Base-by-base conservation (phyloP, 2,888 invertebrate genomes). In the Gastrophysa polygoni region DNA sequence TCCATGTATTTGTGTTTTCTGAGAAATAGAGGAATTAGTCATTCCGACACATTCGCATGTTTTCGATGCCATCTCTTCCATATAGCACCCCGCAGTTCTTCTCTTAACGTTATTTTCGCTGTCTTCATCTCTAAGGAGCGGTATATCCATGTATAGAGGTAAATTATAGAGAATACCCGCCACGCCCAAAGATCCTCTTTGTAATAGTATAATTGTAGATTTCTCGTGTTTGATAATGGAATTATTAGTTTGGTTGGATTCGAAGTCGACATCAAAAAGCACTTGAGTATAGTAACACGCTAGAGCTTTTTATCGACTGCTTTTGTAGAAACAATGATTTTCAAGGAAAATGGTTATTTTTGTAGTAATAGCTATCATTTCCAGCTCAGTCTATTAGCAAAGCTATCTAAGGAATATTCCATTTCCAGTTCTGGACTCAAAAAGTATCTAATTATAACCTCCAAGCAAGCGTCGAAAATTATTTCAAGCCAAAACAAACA, bases 101-200 rank as follows among this genome's bases (percentile, higher is more conserved):
- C 52, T 47, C 51, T 52, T 34, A 44, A 52, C 38, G 38, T 38
- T 38, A 38, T 38, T 59, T 59, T 52, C 44, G 52, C 48, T 32
- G 59, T 59, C 52, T 59, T 59, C 38, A 59, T 52, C 59, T 47
- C 52, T 46, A 29, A 59, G 59, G 47, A 59, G 47, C 59, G 59
- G 52, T 59, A n/a, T n/a, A 47, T 48, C 59, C 44, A 14, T 54
- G 20, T 52, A 52, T 52, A 59, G 52, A 47, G 47, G 52, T 59
- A 59, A 59, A 59, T 59, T 59, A 59, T 52, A 59, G 59, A 46
- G 52, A 46, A 47, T 54, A 54, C n/a, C 47, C 20, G 47, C 52
- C 59, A 59, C 59, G 59, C 59, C 59, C 59, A 47, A 47, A 59
- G 44, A 52, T 59, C 59, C 59, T 59, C 52, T 52, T 52, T 52